These are phyloP conservation scores for Habroteleia sp. DNA, from an alignment of 2,888 invertebrate genomes.

Conservation along the genomic window DNA sequence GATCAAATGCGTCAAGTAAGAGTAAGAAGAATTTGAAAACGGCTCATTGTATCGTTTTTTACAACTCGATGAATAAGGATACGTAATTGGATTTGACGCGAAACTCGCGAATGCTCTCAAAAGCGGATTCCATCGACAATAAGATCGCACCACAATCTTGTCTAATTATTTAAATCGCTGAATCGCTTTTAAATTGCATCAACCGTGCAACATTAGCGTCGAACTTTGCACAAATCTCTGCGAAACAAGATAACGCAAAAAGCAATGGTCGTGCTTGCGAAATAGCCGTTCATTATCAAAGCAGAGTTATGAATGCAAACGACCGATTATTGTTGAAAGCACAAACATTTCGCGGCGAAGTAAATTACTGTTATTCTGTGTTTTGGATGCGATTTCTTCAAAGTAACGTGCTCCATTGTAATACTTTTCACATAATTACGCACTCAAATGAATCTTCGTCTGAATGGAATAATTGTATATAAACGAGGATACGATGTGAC, in stretches of 20 bases:
- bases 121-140: slow-evolving; percentile 53
- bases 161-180: slow-evolving; percentile 72
- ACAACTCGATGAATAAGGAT: slow-evolving; percentile 15
- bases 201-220: slow-evolving; percentile 66
- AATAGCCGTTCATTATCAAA: slow-evolving; percentile 13
- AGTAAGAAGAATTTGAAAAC: slow-evolving; percentile 15
- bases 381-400: neutral
- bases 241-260: neutral
- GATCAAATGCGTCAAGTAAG: too few species aligned
- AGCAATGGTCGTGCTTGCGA: neutral
- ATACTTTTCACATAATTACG: too few species aligned
- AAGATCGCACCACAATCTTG: slow-evolving; percentile 65
- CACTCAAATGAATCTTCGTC: too few species aligned
- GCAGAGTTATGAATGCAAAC: slow-evolving; percentile 6
- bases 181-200: slow-evolving; percentile 71
- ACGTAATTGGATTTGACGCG: slow-evolving; percentile 14
- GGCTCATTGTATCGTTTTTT: slow-evolving; percentile 15
- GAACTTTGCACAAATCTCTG: slow-evolving; percentile 56
- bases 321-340: neutral
- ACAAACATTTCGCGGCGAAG: neutral
- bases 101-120: slow-evolving; percentile 16
- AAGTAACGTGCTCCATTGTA: too few species aligned
- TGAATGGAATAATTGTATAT: too few species aligned
- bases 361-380: slow-evolving; percentile 9
- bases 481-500: too few species aligned